Base-by-base conservation (phyloP, 2,797 vertebrate species). In the Atherinosoma microstoma region DNA sequence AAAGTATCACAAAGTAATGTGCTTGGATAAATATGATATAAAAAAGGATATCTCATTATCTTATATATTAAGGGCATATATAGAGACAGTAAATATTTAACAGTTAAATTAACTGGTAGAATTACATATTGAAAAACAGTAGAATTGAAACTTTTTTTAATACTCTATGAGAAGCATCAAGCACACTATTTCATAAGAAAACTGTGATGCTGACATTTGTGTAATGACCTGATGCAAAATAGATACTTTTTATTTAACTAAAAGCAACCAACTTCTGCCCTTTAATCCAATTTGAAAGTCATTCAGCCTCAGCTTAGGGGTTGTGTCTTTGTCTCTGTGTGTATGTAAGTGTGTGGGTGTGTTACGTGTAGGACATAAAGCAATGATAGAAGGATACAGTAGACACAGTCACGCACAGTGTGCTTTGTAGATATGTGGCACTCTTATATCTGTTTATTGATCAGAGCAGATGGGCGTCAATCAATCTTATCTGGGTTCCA, bases 401-500 rank as follows among this genome's bases (percentile, higher is more conserved):
- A 70, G 63, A 72, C 67, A 60, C 66, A 73, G 67, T 78, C 82
- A 36, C 83, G 84, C 79, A 84, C 71, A 47, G 62, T 78, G 76
- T 62, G 90, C 88, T 89, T 88, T 91, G 89, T 67, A 91, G 89
- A 91, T 89, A 87, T 83, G 88, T 84, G 89, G 79, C 87, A 68
- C 74, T 82, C 80, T 87, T 81, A 79, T 93, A 94, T 95, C 92
- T 87, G 84, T 89, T 86, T 92, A 93, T 92, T 92, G 94, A 94
- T 94, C 92, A 72, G 70, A 80, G 84, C 86, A 91, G 85, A 92
- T 92, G 92, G 88, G 87, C 76, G 82, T 92, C 94, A 92, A 90
- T 95, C 92, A 93, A 90, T 93, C 92, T 94, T 94, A 95, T 95
- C 94, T 85, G 79, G 60, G 80, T 86, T 80, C 81, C 86, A 83